Conservation (phyloP, 2,888 invertebrate genomes). For the Trichopoda pennipes region DNA sequence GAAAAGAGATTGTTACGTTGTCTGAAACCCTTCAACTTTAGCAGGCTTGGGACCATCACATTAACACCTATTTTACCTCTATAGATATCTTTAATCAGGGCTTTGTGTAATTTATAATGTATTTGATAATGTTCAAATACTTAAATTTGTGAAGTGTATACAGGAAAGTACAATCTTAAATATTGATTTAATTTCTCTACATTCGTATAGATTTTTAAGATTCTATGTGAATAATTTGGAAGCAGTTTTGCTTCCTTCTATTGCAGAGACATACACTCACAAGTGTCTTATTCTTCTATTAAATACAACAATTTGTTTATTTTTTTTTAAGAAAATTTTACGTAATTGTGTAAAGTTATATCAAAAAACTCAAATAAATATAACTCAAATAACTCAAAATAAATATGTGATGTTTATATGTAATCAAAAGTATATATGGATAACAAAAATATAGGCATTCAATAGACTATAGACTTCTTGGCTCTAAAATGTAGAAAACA, state of each 20-base stretch:
- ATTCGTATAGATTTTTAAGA: constrained; percentile 5
- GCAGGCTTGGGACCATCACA: no score
- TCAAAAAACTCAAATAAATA: no score
- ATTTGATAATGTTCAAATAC: background rate
- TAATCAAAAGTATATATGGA: no score
- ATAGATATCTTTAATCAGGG: background rate
- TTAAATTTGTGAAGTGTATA: background rate
- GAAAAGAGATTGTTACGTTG: no score
- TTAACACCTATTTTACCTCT: background rate
- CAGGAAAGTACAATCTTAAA: constrained; percentile 7
- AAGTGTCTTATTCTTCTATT: background rate
- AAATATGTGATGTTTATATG: no score
- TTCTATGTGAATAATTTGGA: constrained; percentile 13
- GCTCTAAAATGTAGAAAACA: no score
- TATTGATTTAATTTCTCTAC: constrained; percentile 8
- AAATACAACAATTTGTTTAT: constrained; percentile 9
- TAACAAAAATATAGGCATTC: no score
- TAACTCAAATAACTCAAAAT: no score
- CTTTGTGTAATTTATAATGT: background rate
- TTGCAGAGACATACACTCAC: background rate
- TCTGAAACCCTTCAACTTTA: no score
- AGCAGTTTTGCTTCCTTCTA: background rate
- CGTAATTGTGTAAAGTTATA: background rate
- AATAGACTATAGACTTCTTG: no score
- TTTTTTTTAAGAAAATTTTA: background rate